Percentiles rank a stretch among this genome's conserved stretches.
phyloP scores from a whole-genome alignment of 30 jellyfish, hydroid and myxozoan species.

The Rhopilema esculentum region DNA sequence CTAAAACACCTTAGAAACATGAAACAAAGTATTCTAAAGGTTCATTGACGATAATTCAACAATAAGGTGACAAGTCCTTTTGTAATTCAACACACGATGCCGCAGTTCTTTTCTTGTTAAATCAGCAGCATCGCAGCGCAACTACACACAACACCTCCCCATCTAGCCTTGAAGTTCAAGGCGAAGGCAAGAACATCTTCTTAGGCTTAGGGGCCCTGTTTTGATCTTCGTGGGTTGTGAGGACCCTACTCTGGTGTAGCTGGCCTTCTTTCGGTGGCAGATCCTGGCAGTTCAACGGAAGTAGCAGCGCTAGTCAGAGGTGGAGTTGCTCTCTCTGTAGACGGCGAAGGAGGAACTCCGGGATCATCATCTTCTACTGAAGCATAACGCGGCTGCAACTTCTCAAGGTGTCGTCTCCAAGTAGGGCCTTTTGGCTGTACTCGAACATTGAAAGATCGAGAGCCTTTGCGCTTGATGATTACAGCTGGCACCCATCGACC shows the following conservation, averaged over 20 bases:
- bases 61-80: background rate
- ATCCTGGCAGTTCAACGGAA: conserved; percentile 13
- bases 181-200: conserved; percentile 26
- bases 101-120: background rate
- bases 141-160: conserved; percentile 26
- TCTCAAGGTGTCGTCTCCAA: conserved; percentile 53
- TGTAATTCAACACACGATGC: background rate
- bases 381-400: conserved; percentile 38
- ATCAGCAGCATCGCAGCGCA: conserved; percentile 25
- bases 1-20: background rate
- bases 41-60: background rate
- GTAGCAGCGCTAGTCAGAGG: conserved; percentile 14
- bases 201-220: conserved; percentile 18
- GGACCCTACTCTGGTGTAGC: conserved; percentile 40
- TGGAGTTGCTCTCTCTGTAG: conserved; percentile 20
- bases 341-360: conserved; percentile 11
- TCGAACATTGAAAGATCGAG: conserved; percentile 14
- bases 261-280: conserved; percentile 25
- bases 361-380: conserved; percentile 34
- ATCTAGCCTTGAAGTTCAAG: conserved; percentile 24
- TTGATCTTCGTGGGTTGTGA: conserved; percentile 29
- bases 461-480: conserved; percentile 35
- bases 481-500: conserved; percentile 29
- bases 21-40: background rate
- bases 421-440: conserved; percentile 40